phyloP scores from a whole-genome alignment of 1,140 invertebrate species.

The Nasonia vitripennis region DNA sequence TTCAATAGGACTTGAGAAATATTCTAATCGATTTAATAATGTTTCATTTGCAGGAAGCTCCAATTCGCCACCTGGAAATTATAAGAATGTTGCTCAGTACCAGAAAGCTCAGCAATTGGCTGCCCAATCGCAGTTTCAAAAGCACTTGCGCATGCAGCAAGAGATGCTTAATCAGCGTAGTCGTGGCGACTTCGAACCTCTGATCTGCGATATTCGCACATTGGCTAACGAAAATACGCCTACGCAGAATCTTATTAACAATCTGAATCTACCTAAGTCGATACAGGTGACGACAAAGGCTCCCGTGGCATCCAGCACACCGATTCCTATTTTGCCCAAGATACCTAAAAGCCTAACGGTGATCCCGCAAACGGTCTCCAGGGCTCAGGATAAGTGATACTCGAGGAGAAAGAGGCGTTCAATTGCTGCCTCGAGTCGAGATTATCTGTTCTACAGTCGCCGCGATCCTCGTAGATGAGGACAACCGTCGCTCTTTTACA shows the following conservation, averaged over 20 bases:
- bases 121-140: conserved; percentile 69
- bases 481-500: background rate
- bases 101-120: conserved; percentile 64
- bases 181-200: conserved; percentile 71
- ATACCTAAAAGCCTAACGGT: conserved; percentile 86
- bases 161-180: conserved; percentile 71
- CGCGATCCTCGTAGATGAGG: conserved; percentile 6
- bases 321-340: conserved; percentile 78
- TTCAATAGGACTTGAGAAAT: background rate
- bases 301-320: conserved; percentile 61
- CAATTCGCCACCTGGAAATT: conserved; percentile 21
- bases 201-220: conserved; percentile 72
- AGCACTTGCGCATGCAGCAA: conserved; percentile 71
- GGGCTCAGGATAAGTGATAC: conserved; percentile 68
- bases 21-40: background rate
- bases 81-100: conserved; percentile 55
- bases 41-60: conserved; percentile 45
- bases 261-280: conserved; percentile 72
- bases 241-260: conserved; percentile 70
- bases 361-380: conserved; percentile 79
- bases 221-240: conserved; percentile 68
- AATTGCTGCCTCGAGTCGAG: conserved; percentile 19
- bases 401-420: conserved; percentile 23
- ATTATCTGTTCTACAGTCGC: conserved; percentile 30
- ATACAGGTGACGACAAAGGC: conserved; percentile 73